Base-by-base conservation (phyloP, 2,888 invertebrate species). In the Pterostichus madidus region DNA sequence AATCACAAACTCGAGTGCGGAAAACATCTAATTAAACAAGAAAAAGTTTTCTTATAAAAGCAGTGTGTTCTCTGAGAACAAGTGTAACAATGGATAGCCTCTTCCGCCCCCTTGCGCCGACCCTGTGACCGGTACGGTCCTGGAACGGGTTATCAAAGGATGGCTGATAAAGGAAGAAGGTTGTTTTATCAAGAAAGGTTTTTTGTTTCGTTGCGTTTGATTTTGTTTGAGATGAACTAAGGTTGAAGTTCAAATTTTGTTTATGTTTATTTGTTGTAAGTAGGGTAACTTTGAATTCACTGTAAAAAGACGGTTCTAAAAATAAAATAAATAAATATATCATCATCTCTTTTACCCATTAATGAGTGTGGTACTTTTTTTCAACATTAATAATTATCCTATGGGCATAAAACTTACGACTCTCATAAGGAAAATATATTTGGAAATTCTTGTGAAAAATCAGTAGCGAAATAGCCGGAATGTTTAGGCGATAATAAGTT, bases 21-120 rank as follows among this genome's bases (percentile, higher is more conserved):
- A 49, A 75, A 75, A 75, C 75, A 75, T 75, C 75, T 75, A 75
- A 75, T 75, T 75, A 75, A 75, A 75, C 75, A 75, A 75, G 75
- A 75, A 75, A 75, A 75, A 75, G 24, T 75, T 75, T 75, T 75
- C 75, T 52, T 75, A 75, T 75, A 75, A 75, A 64, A 75, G 49
- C 49, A 32, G 32, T 75, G 75, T 17, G n/a, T 35, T 64, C 32
- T 32, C 35, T 2, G 13, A 11, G 68, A 71, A 49, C 75, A 75
- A 75, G 31, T 75, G 75, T 75, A 75, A 75, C 32, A 75, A 52
- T 75, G 44, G 68, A 68, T 71, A 44, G 17, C 68, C 46, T 24
- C 59, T 17, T 10, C 0, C 24, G 2, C 32, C 44, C 24, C 44
- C 17, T n/a, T 44, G 68, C 7, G 44, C 6, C 68, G 68, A 44